Conservation (phyloP, 23 tunicate species). For the Styela plicata region DNA sequence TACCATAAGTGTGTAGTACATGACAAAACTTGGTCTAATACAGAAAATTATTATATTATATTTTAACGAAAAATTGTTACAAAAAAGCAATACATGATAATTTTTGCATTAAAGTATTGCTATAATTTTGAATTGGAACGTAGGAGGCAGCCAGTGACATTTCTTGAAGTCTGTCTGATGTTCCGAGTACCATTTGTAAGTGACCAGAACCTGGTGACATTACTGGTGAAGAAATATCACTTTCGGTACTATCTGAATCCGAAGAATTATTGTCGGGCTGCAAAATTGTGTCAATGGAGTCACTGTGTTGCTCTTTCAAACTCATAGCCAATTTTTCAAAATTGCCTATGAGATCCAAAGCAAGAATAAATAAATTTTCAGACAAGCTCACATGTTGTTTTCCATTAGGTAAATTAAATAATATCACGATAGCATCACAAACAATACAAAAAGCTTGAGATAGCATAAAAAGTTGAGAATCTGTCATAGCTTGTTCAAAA, state of each 20-base stretch:
- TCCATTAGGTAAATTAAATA: neutral
- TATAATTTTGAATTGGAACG: neutral
- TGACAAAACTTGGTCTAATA: too few species aligned
- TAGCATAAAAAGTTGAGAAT: constrained; percentile 5
- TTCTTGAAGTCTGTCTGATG: neutral
- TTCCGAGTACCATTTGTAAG: neutral
- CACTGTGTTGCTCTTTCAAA: neutral
- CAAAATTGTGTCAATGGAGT: neutral
- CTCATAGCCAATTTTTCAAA: constrained; percentile 2
- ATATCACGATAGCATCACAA: neutral
- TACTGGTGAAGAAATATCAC: neutral
- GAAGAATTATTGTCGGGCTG: neutral
- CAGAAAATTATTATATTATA: too few species aligned
- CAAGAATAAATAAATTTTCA: constrained; percentile 10
- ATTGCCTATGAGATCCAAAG: constrained; percentile 2
- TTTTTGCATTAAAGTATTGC: neutral
- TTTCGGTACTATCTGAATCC: neutral
- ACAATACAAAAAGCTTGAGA: neutral
- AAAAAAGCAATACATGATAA: neutral
- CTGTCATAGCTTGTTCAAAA: neutral
- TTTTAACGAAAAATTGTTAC: too few species aligned
- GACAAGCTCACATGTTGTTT: neutral
- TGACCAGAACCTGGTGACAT: neutral
- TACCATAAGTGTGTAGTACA: too few species aligned
- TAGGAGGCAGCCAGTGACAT: neutral